Percentiles rank a stretch among this genome's conserved stretches.
These are phyloP conservation scores for Pseudomugil tenellus DNA, from an alignment of 2,797 vertebrate species.

Conservation along the genomic window DNA sequence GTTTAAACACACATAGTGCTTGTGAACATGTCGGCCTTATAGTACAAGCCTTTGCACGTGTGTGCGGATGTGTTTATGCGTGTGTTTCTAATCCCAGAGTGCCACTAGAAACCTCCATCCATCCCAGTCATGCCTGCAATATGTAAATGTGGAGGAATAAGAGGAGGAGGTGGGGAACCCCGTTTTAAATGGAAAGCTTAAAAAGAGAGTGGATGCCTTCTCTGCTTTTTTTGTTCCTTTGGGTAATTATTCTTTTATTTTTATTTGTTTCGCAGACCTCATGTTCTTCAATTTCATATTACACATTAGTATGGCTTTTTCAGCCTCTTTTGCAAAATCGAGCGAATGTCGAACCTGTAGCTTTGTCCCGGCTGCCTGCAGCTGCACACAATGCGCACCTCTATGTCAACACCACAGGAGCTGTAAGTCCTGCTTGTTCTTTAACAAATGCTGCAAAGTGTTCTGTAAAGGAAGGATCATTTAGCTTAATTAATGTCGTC, in stretches of 20 bases:
- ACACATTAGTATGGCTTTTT: slow-evolving; percentile 48
- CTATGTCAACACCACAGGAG: slow-evolving; percentile 46
- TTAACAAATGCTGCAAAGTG: slow-evolving; percentile 52
- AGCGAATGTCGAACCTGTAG: slow-evolving; percentile 42
- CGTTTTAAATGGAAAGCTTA: slow-evolving; percentile 51
- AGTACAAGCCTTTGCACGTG: slow-evolving; percentile 21
- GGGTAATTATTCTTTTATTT: slow-evolving; percentile 69
- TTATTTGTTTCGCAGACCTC: slow-evolving; percentile 66
- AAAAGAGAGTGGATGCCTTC: slow-evolving; percentile 33
- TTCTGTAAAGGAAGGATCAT: slow-evolving; percentile 52
- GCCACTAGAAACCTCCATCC: slow-evolving; percentile 63
- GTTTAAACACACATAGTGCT: slow-evolving; percentile 28
- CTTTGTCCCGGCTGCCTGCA: slow-evolving; percentile 29
- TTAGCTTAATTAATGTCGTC: slow-evolving; percentile 62
- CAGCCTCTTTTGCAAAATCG: slow-evolving; percentile 39
- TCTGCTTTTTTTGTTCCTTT: slow-evolving; percentile 9
- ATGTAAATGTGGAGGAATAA: slow-evolving; percentile 45
- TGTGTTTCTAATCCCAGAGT: slow-evolving; percentile 60
- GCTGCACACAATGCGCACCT: slow-evolving; percentile 49
- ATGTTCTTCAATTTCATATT: slow-evolving; percentile 57
- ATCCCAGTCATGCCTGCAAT: slow-evolving; percentile 60
- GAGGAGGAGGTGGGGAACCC: slow-evolving; percentile 12
- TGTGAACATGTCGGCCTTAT: slow-evolving; percentile 39
- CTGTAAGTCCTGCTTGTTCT: slow-evolving; percentile 37
- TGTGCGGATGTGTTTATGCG: slow-evolving; percentile 42